Evolutionary conservation across 2,113 vertebrate species (phyloP).

Genomic region (Anhinga rufa): DNA sequence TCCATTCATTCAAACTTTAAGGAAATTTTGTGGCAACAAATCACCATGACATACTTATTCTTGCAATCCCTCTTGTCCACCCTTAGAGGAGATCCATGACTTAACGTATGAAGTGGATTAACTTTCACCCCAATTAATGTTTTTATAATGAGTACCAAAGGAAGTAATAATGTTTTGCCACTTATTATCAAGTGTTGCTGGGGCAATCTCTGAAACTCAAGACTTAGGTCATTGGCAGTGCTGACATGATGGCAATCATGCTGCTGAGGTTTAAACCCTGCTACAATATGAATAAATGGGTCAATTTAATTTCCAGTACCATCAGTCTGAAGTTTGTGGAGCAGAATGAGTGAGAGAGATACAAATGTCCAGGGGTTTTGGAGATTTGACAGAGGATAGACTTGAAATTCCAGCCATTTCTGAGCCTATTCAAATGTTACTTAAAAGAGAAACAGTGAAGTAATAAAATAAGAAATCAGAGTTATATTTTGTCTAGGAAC

Average conservation of each 20-base stretch:
- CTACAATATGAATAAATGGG: constrained; percentile 55
- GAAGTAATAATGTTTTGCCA: constrained; percentile 60
- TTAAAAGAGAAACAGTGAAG: not conserved
- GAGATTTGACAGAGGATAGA: not conserved
- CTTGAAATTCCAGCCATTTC: constrained; percentile 13
- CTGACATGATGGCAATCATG: constrained; percentile 54
- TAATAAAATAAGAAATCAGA: not conserved
- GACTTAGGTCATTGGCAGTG: constrained; percentile 43
- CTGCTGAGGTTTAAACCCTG: constrained; percentile 53
- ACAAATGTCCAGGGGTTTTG: constrained; percentile 4
- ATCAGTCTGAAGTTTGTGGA: constrained; percentile 40
- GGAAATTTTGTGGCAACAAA: constrained; percentile 4
- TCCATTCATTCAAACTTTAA: not conserved
- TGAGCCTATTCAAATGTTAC: not conserved
- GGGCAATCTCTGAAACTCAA: constrained; percentile 50
- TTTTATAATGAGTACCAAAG: constrained; percentile 61
- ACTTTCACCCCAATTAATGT: constrained; percentile 68
- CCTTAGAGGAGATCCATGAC: constrained; percentile 53
- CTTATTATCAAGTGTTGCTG: constrained; percentile 60
- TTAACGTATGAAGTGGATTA: constrained; percentile 64
- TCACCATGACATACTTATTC: not conserved
- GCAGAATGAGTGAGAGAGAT: not conserved
- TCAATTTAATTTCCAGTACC: constrained; percentile 65
- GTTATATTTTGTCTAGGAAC: not conserved
- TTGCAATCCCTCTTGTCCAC: not conserved